These are phyloP conservation scores for Cardiocondyla obscurior DNA, from an alignment of 1,140 invertebrate species.

Conservation along the genomic window DNA sequence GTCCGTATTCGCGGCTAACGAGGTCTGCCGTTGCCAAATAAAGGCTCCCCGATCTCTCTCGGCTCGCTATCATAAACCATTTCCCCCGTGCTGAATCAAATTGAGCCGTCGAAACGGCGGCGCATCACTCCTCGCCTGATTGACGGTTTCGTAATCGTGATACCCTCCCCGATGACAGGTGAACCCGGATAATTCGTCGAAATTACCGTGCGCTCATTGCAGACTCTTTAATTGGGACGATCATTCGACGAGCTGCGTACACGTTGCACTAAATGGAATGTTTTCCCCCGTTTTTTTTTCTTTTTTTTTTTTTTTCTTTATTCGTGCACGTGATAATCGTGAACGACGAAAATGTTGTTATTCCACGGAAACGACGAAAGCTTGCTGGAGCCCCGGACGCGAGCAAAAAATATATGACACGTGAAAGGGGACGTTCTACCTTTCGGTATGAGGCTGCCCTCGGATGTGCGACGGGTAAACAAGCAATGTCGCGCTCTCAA, in stretches of 20 bases:
- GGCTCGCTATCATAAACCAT: slow-evolving; percentile 58
- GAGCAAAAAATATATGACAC: slow-evolving; percentile 10
- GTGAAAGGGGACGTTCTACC: slow-evolving; percentile 4
- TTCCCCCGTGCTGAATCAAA: slow-evolving; percentile 39
- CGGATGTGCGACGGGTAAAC: slow-evolving; percentile 49
- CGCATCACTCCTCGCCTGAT: slow-evolving; percentile 52
- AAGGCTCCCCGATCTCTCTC: slow-evolving; percentile 14
- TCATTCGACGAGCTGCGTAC: neutral
- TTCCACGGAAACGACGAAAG: slow-evolving; percentile 11
- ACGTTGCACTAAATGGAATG: neutral
- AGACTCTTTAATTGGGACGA: slow-evolving; percentile 10
- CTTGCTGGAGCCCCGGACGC: slow-evolving; percentile 1
- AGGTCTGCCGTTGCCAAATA: slow-evolving; percentile 58
- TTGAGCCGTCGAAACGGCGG: slow-evolving; percentile 58
- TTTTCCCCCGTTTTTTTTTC: neutral
- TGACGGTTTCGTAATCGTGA: slow-evolving; percentile 63
- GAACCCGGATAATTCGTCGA: slow-evolving; percentile 13
- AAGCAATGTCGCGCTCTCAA: slow-evolving; percentile 59
- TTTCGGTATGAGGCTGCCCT: slow-evolving; percentile 20
- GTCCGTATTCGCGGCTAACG: slow-evolving; percentile 48
- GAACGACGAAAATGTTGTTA: slow-evolving; percentile 41
- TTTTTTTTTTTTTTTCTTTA: neutral
- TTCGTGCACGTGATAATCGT: neutral
- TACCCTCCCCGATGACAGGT: neutral
- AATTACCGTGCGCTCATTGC: slow-evolving; percentile 2